Evolutionary conservation across 2,888 invertebrate species (phyloP).

Genomic region (Tenthredo amoena): DNA sequence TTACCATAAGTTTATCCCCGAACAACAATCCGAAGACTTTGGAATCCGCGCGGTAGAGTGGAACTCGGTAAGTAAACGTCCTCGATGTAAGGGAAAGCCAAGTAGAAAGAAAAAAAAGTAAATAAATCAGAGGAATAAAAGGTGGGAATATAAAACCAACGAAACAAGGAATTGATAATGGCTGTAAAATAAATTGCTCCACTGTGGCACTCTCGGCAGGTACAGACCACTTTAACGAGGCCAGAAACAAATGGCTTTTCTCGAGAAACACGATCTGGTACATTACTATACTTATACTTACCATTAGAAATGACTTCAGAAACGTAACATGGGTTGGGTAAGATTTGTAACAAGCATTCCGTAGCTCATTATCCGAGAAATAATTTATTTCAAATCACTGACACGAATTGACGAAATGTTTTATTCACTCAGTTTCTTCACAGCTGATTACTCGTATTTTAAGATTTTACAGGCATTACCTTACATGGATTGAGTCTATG

Average conservation of each 20-base stretch:
- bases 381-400: too few relatives aligned
- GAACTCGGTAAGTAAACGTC: neutral
- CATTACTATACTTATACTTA: neutral
- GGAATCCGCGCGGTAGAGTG: neutral
- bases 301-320: neutral
- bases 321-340: neutral
- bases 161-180: constrained; percentile 36
- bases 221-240: constrained; percentile 19
- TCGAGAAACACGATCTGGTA: neutral
- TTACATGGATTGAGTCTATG: too few relatives aligned
- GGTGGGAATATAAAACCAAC: neutral
- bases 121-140: neutral
- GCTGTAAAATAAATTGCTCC: constrained; percentile 32
- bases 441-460: too few relatives aligned
- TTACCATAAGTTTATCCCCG: constrained; percentile 10
- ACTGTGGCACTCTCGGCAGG: neutral
- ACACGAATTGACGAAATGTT: too few relatives aligned
- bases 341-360: neutral
- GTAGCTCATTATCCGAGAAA: too few relatives aligned
- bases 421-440: too few relatives aligned
- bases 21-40: neutral
- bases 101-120: neutral
- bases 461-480: too few relatives aligned
- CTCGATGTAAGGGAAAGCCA: neutral
- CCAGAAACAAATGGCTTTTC: constrained; percentile 13